Evolutionary conservation across 2,113 vertebrate genomes (phyloP), one percentile per base, ranked within the genome.

Genomic region (Vicugna pacos): DNA sequence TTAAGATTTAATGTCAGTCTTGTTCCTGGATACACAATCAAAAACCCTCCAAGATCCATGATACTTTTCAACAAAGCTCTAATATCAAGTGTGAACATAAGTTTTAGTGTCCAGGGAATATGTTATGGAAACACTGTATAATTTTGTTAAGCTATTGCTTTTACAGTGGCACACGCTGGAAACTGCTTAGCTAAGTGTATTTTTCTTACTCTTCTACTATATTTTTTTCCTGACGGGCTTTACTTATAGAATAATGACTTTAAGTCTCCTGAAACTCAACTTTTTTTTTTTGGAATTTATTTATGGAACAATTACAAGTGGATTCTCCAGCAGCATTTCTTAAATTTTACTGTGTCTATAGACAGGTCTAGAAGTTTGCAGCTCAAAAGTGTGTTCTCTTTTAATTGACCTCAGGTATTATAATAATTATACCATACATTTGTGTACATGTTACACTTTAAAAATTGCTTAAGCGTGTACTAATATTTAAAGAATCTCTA

Each of bases 191-290:
- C 67, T 82, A 85, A 81, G 9, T 62, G 2, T 76, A 52, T 95
- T 97, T 85, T 94, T 88, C 38, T 86, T 92, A 92, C 8, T 93
- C 48, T 87, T 95, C 32, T 92, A 35, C 64, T 94, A 60, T 30
- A 94, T 58, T 95, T 91, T 91, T 91, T 97, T 48, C 96, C 72
- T 93, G 80, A 81, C 89, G 69, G 54, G 35, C 35, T 94, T 81
- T 28, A 76, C 32, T 94, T 97, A 79, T 92, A 92, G 95, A 98
- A 98, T 97, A 97, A 96, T 98, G 58, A 93, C 81, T 97, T 97
- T 90, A 97, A 96, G 72, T 50, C 54, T 94, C 16, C 69, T 97
- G 95, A 98, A 98, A 96, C 9, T 97, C 72, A 70, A 26, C 30
- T 11, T 35, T 54, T 42, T 35, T 54, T 42, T 76, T 76, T 97